Evolutionary conservation across 2,113 vertebrate genomes (phyloP).

Genomic region (Cephalopholis sonnerati): DNA sequence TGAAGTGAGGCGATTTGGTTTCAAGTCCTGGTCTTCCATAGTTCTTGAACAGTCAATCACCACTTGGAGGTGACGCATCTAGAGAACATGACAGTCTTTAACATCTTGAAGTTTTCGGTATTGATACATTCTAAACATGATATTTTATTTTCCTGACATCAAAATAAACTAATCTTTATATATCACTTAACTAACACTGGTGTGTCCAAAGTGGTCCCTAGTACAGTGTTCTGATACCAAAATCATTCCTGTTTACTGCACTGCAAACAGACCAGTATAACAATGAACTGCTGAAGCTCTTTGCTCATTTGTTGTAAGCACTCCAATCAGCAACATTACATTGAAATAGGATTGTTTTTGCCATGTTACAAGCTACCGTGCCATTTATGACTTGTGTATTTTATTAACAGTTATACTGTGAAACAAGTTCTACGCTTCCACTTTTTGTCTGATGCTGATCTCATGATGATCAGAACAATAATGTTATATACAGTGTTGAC

Average conservation of each 20-base stretch:
- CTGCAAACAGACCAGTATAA: not conserved
- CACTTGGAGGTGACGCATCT: slow-evolving; percentile 98
- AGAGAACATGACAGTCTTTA: slow-evolving; percentile 39
- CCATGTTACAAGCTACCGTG: not conserved
- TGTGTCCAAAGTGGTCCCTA: not conserved
- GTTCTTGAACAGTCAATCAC: slow-evolving; percentile 94
- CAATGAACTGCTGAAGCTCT: not conserved
- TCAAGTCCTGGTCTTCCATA: slow-evolving; percentile 98
- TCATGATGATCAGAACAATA: not conserved
- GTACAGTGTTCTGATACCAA: not conserved
- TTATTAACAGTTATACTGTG: not conserved
- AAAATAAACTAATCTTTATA: not conserved
- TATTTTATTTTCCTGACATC: not conserved
- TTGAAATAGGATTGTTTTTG: not conserved
- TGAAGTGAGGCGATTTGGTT: slow-evolving; percentile 92
- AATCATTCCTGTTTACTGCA: not conserved
- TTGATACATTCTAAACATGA: not conserved
- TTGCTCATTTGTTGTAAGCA: not conserved
- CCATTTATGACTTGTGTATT: not conserved
- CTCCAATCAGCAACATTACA: not conserved
- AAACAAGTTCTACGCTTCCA: not conserved
- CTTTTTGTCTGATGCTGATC: not conserved
- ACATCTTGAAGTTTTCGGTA: not conserved
- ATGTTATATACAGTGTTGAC: not conserved
- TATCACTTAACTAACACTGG: not conserved